Percentiles rank a stretch among this genome's conserved stretches.
Evolutionary conservation across 2,113 vertebrate species (phyloP).

Genomic region (Labrus mixtus): DNA sequence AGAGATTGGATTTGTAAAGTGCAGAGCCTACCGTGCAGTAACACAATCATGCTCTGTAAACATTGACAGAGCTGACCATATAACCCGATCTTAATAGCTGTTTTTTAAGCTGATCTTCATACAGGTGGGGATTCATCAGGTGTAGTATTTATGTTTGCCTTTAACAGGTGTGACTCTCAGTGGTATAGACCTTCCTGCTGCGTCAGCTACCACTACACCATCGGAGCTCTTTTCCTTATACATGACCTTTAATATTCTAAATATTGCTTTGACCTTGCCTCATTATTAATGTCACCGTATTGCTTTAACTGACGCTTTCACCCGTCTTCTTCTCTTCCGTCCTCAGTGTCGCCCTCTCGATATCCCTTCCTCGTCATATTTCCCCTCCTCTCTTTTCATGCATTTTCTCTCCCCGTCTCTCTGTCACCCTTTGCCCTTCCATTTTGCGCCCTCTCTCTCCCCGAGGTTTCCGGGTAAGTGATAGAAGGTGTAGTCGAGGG

Average conservation of each 20-base stretch:
- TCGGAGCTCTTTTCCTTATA: background rate
- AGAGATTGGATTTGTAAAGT: background rate
- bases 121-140: background rate
- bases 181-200: conserved; percentile 1
- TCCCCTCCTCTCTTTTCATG: background rate
- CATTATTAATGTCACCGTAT: background rate
- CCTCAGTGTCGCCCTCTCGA: background rate
- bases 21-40: too few species aligned
- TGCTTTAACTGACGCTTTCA: background rate
- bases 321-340: background rate
- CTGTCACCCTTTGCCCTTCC: conserved; percentile 1
- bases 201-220: background rate
- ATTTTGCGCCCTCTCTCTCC: background rate
- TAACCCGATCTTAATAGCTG: too few species aligned
- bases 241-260: background rate
- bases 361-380: too few species aligned
- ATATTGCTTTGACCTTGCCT: background rate
- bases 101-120: background rate
- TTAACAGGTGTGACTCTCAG: background rate
- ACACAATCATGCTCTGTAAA: too few species aligned
- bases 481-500: conserved; percentile 65
- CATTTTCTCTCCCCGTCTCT: conserved; percentile 3
- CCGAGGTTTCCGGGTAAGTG: conserved; percentile 29
- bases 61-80: too few species aligned
- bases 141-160: background rate